Base-by-base conservation (phyloP, 2,888 invertebrate species). In the Penaeus monodon region DNA sequence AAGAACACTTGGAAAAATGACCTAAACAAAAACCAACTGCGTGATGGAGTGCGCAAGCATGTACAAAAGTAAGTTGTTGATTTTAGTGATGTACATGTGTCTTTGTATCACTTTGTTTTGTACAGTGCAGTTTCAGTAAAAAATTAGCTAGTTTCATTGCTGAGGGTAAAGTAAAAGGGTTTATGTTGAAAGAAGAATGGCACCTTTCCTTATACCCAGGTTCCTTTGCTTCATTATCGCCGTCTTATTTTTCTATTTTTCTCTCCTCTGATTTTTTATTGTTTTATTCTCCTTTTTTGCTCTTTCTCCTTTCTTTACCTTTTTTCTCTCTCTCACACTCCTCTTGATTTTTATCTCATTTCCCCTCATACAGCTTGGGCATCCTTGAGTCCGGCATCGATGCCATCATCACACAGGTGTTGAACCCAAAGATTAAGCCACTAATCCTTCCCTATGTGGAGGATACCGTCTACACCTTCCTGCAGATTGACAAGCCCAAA, bases 341-440 rank as follows among this genome's bases (percentile, higher is more conserved):
- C 29, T n/a, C 17, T 64, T 80, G 33, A n/a, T 64, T 38, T 20
- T n/a, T 70, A 14, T 38, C 12, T 73, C 8, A 24, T 29, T 63
- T 63, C 8, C 14, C 22, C n/a, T 68, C n/a, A 81, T 77, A 80
- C 93, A 97, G 97, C 91, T 96, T 97, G 84, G 96, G 97, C 76
- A 97, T 96, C 92, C 93, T 98, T 90, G 97, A 97, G 91, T 96
- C 95, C 90, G 98, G 98, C 17, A 97, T 98, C 4, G 97, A 98
- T 92, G 95, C 98, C 90, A 97, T 99, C 90, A 97, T 98, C 0
- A 98, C 98, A 92, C 98, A 99, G 94, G 97, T 98, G 0, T 97
- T 98, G 0, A 97, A 97, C 92, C 97, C 97, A 0, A 98, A 98
- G 93, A 96, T 98, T 76, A 88, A 90, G 77, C 85, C 88, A 24